Base-by-base conservation (phyloP, 1,140 invertebrate species). In the Megathymus violae region DNA sequence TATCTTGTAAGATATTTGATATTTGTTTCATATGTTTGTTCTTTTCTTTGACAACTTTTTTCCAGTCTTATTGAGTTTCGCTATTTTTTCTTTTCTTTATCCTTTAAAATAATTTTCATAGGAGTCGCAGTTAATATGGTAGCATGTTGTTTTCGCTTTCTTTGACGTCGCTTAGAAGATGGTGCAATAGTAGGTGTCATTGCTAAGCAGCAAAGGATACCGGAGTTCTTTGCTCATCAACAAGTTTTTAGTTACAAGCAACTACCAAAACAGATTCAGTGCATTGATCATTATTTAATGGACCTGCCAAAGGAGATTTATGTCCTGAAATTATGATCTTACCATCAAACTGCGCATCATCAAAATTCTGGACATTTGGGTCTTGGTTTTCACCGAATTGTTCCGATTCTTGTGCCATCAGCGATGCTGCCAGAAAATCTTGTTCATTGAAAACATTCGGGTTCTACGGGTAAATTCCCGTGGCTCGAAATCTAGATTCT, bases 1-100 rank as follows among this genome's bases (percentile, higher is more conserved):
- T 64, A 58, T 70, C 25, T 67, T 70, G 40, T 68, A 67, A 17
- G 48, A 54, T 66, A 61, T 73, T 66, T 69, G 48, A 54, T 66
- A 61, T 73, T 66, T 69, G 63, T 63, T 65, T 14, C 36, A 27
- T 67, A 34, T 31, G 25, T 64, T 64, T 64, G 40, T 65, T 67
- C 62, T 71, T 67, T 10, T 65, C 43, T 62, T 62, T 52, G 58
- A 48, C 25, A 22, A 58, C 48, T 64, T 67, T n/a, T n/a, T n/a
- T n/a, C n/a, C n/a, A n/a, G n/a, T n/a, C n/a, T n/a, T n/a, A n/a
- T n/a, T n/a, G n/a, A n/a, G n/a, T n/a, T n/a, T n/a, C n/a, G n/a
- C n/a, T n/a, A n/a, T n/a, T n/a, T n/a, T n/a, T n/a, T n/a, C n/a
- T n/a, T n/a, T n/a, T n/a, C n/a, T n/a, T n/a, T n/a, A n/a, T n/a